Base-by-base conservation (phyloP, 2,797 vertebrate species). In the Leptatherina wallacei region DNA sequence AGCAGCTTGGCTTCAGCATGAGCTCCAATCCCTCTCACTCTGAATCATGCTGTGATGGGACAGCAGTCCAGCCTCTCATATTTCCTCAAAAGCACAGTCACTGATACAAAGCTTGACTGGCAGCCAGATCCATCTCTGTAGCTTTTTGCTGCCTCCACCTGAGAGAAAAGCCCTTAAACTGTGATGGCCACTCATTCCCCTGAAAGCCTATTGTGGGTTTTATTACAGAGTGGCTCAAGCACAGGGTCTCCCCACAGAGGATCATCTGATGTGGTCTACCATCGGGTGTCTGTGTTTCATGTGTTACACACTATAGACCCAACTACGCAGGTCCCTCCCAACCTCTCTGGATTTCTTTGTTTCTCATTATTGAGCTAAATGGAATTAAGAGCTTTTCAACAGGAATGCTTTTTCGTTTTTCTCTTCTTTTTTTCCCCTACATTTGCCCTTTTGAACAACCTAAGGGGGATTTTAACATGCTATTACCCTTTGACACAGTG, bases 391-490 rank as follows among this genome's bases (percentile, higher is more conserved):
- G 83, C 79, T 84, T 92, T 93, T 88, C 77, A 87, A 82, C 84
- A 57, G 87, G 83, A 83, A 86, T 85, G 69, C 68, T 56, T 80
- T 85, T 84, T 78, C 79, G 35, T 40, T 75, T 69, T 60, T 85
- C 83, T 78, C 79, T 38, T 40, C 73, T 69, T 60, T 55, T 82
- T 84, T 80, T 75, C 75, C 40, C 30, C 70, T 75, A 71, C 77
- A 74, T 69, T 88, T 74, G 69, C 85, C 85, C 85, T 91, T 89
- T 91, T 87, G 82, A 92, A 92, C 89, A 91, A 93, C 91, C 88
- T 87, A 80, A 85, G 92, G 92, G 89, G 88, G 82, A 91, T 92
- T 93, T 93, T 91, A 92, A 93, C 93, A 92, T 93, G 91, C 91
- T 88, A 92, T 94, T 93, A 92, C 84, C 93, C 92, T 93, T 89